Base-by-base conservation (phyloP, 2,113 vertebrate genomes). In the Anoura caudifer region DNA sequence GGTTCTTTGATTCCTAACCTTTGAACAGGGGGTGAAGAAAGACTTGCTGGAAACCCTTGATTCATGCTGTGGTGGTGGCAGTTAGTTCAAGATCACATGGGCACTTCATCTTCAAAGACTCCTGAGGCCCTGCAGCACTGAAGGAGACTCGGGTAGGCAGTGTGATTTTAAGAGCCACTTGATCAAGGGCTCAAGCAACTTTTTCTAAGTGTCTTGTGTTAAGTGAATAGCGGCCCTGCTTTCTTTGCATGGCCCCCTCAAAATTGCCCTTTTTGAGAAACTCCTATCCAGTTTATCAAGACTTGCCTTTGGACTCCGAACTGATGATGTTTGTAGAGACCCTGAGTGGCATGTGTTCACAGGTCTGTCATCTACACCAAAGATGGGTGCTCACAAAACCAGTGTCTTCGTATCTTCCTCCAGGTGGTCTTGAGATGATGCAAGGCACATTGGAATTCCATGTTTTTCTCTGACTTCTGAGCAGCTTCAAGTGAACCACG, bases 41-140 rank as follows among this genome's bases (percentile, higher is more conserved):
- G 85, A 80, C 28, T 41, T 24, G 28, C 86, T 87, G 82, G 77
- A 81, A 92, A 93, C 73, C 85, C 75, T 75, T 75, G 89, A 79
- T 87, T 52, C 91, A 63, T 1, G 70, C 93, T 88, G 95, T 24
- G 88, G 88, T 73, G 67, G 73, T 63, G 77, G 69, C 76, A 75
- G 24, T 26, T 72, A 92, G 86, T 89, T 96, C 95, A 94, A 79
- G 81, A 96, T 98, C 91, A 98, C 96, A 97, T 70, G 73, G 85
- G 54, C 91, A 83, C 89, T 97, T 98, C 89, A 96, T 98, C 97
- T 97, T 98, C 97, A 97, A 96, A 98, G 91, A 85, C 79, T 82
- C n/a, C 81, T 5, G 77, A 90, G 76, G 75, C 75, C 73, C 80
- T 41, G 2, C 4, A 69, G 95, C 41, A 43, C 70, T 54, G 59